These are phyloP conservation scores for Odontocerum albicorne DNA, from an alignment of 2,888 invertebrate genomes.

Conservation along the genomic window DNA sequence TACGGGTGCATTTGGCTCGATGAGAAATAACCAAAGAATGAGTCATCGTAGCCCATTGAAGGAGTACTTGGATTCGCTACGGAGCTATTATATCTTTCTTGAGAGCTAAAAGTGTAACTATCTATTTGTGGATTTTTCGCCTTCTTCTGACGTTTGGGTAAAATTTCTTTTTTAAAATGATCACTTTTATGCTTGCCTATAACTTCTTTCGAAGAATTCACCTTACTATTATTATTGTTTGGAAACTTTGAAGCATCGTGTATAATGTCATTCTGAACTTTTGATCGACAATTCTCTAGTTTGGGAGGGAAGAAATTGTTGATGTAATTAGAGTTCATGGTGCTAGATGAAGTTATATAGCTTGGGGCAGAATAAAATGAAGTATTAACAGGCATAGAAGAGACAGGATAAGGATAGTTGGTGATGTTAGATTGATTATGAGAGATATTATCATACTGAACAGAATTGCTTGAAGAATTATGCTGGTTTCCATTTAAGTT, in stretches of 20 bases:
- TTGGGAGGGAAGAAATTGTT: constrained; percentile 27
- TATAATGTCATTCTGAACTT: constrained; percentile 12
- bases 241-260: constrained; percentile 27
- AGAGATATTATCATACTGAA: constrained; percentile 26
- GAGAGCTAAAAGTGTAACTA: background rate
- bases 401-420: constrained; percentile 24
- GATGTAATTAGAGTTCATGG: constrained; percentile 20
- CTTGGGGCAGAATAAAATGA: constrained; percentile 26
- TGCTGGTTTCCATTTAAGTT: constrained; percentile 11
- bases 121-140: constrained; percentile 12
- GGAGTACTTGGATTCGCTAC: constrained; percentile 13
- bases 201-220: background rate
- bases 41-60: constrained; percentile 16
- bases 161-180: constrained; percentile 23
- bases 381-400: constrained; percentile 20
- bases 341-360: constrained; percentile 17
- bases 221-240: constrained; percentile 6
- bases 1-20: constrained; percentile 34
- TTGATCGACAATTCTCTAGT: constrained; percentile 19
- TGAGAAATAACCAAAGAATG: constrained; percentile 21
- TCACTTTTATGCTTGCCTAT: constrained; percentile 22
- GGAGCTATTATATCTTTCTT: constrained; percentile 1
- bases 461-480: constrained; percentile 14
- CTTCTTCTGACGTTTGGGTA: constrained; percentile 27
- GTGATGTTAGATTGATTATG: constrained; percentile 26